Conservation (phyloP, 1,140 invertebrate genomes). For the Copidosoma floridanum region DNA sequence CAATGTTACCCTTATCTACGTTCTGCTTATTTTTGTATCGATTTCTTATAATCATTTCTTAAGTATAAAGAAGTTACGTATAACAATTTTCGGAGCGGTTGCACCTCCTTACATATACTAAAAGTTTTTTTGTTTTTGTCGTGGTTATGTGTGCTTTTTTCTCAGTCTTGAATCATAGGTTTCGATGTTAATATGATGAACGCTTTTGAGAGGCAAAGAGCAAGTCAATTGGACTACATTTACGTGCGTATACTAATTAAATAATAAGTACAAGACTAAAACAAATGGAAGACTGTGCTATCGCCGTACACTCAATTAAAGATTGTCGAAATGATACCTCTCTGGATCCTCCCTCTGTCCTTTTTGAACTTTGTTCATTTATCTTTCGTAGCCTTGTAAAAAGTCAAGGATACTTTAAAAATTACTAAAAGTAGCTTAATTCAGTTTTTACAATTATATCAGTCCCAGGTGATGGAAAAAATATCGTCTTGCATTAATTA, state of each 20-base stretch:
- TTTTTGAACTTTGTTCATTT: not conserved
- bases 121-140: not conserved
- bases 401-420: too few relatives aligned
- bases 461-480: too few relatives aligned
- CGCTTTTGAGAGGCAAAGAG: not conserved
- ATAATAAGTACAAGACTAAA: not conserved
- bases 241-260: not conserved
- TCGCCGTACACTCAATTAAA: not conserved
- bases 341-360: not conserved
- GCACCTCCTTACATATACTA: conserved; percentile 12
- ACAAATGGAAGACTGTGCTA: conserved; percentile 25
- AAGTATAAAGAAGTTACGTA: conserved; percentile 27
- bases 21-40: too few relatives aligned
- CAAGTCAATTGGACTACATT: not conserved
- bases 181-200: conserved; percentile 11
- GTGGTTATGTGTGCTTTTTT: not conserved
- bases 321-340: conserved; percentile 1
- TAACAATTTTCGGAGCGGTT: conserved; percentile 14
- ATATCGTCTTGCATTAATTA: too few relatives aligned
- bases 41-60: conserved; percentile 19
- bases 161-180: conserved; percentile 15
- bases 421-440: too few relatives aligned
- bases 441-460: too few relatives aligned
- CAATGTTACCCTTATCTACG: too few relatives aligned
- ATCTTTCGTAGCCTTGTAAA: conserved; percentile 16